phyloP scores from a whole-genome alignment of 2,113 vertebrate genomes.

The Heterotis niloticus region DNA sequence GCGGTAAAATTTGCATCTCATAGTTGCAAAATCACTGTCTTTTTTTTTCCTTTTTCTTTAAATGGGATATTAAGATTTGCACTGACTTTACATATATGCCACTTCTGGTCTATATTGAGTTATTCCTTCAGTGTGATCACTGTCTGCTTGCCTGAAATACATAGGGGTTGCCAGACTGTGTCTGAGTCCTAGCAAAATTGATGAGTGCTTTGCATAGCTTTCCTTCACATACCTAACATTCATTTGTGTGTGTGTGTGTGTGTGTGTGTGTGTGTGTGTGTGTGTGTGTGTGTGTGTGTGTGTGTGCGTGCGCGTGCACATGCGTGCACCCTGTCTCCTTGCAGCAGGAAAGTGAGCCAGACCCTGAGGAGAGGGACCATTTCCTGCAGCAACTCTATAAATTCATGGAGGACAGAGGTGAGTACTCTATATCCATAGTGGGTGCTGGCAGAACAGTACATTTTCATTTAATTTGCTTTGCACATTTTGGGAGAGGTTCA shows the following conservation, averaged over 20 bases:
- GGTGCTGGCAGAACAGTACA: neutral
- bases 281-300: conserved; percentile 13
- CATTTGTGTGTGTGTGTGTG: neutral
- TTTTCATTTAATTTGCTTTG: neutral
- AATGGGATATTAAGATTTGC: too few relatives aligned
- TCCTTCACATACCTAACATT: too few relatives aligned
- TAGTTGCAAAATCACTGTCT: too few relatives aligned
- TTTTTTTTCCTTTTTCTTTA: too few relatives aligned
- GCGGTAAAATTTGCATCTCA: too few relatives aligned
- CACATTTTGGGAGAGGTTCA: neutral
- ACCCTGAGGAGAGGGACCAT: conserved; percentile 93
- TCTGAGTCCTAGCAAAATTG: too few relatives aligned
- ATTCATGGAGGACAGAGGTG: conserved; percentile 99
- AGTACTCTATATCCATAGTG: conserved; percentile 8
- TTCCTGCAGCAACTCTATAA: conserved; percentile 99
- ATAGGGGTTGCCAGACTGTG: too few relatives aligned
- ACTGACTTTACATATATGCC: too few relatives aligned
- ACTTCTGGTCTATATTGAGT: too few relatives aligned
- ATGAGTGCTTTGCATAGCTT: too few relatives aligned
- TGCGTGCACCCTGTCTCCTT: neutral
- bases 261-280: neutral
- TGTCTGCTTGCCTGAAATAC: too few relatives aligned
- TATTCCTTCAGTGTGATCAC: too few relatives aligned
- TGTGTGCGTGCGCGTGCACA: neutral
- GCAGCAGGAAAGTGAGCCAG: conserved; percentile 92